Evolutionary conservation across 2,888 invertebrate genomes (phyloP).

Genomic region (Philaethria dido): DNA sequence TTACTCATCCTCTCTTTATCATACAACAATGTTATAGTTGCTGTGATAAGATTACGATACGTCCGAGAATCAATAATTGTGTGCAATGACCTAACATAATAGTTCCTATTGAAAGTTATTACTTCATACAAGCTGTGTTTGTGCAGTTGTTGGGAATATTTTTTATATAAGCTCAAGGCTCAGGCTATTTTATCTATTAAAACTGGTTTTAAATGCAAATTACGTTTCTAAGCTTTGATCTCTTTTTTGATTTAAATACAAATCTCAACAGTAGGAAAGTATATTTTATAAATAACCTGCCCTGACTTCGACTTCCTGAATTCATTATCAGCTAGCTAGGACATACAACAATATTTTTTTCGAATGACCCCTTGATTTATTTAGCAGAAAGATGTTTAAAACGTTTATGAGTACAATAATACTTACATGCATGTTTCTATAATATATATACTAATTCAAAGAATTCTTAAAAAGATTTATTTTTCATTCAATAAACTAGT

Average conservation of each 20-base stretch:
- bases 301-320: too few relatives aligned
- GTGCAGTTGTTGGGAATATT: neutral
- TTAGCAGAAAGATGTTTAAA: too few relatives aligned
- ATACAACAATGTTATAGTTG: conserved; percentile 51
- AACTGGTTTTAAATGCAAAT: neutral
- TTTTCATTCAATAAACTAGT: too few relatives aligned
- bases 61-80: conserved; percentile 35
- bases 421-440: too few relatives aligned
- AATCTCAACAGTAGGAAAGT: neutral
- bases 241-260: neutral
- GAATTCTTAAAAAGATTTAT: too few relatives aligned
- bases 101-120: conserved; percentile 9
- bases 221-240: too few relatives aligned
- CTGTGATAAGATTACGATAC: conserved; percentile 47
- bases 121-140: neutral
- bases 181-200: neutral
- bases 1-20: conserved; percentile 74
- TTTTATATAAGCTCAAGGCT: neutral
- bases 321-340: too few relatives aligned
- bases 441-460: too few relatives aligned
- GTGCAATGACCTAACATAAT: conserved; percentile 30
- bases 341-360: too few relatives aligned
- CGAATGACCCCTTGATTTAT: too few relatives aligned
- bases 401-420: too few relatives aligned
- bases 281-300: neutral